Evolutionary conservation across 2,888 invertebrate species (phyloP).

Genomic region (Tetragonisca angustula): DNA sequence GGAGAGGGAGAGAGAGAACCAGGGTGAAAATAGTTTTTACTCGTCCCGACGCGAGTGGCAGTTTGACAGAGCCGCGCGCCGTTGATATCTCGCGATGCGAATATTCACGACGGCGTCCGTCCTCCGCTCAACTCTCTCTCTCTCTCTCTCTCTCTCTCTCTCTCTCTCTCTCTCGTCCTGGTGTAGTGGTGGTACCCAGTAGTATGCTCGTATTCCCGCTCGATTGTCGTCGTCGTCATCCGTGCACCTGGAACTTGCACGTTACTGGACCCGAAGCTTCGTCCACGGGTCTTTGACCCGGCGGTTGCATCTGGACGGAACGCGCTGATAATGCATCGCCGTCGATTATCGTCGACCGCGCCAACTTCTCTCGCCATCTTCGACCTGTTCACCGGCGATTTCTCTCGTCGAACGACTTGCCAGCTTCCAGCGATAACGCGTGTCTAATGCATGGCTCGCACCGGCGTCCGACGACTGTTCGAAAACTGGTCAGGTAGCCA

Average conservation of each 20-base stretch:
- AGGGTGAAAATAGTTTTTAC: constrained; percentile 58
- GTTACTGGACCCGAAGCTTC: constrained; percentile 55
- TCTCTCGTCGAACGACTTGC: not conserved
- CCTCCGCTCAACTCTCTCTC: not conserved
- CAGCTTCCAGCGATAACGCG: not conserved
- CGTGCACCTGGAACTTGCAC: constrained; percentile 62
- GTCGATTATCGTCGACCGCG: constrained; percentile 17
- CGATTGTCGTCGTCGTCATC: constrained; percentile 19
- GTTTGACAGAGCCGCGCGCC: constrained; percentile 50
- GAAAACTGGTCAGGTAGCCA: not conserved
- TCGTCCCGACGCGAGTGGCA: constrained; percentile 52
- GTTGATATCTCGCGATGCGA: constrained; percentile 63
- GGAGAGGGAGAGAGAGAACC: not conserved
- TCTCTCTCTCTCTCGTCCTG: not conserved
- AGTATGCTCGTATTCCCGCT: not conserved
- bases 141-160: not conserved
- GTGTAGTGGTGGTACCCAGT: not conserved
- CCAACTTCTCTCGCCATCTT: not conserved
- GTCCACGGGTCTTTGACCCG: constrained; percentile 62
- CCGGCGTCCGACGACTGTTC: not conserved
- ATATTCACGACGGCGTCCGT: constrained; percentile 49
- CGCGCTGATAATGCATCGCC: constrained; percentile 41
- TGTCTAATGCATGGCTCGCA: not conserved
- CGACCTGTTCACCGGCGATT: constrained; percentile 12
- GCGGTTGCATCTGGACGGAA: constrained; percentile 41